Evolutionary conservation across 2,888 invertebrate genomes (phyloP).

Genomic region (Griposia aprilina): DNA sequence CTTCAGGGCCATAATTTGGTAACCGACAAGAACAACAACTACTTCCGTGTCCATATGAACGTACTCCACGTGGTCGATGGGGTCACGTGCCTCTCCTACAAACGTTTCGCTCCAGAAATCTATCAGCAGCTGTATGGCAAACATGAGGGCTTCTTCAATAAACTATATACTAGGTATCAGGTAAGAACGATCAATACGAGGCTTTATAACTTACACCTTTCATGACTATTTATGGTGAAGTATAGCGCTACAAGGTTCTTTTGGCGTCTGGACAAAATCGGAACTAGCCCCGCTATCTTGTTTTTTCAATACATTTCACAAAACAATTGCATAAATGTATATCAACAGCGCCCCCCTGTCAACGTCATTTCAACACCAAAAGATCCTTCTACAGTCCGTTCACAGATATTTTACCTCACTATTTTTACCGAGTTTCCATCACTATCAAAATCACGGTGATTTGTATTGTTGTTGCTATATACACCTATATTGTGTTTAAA

Average conservation of each 20-base stretch:
- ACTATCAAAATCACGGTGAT: too few relatives aligned
- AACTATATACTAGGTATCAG: conserved; percentile 91
- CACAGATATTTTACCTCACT: too few relatives aligned
- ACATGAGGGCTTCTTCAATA: conserved; percentile 93
- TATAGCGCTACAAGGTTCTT: not conserved
- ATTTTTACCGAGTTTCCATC: too few relatives aligned
- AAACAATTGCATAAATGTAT: not conserved
- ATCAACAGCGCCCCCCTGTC: not conserved
- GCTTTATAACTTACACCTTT: not conserved
- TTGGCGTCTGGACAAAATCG: not conserved
- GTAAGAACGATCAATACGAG: conserved; percentile 71
- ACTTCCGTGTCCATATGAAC: conserved; percentile 91
- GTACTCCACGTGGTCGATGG: conserved; percentile 89
- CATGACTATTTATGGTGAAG: not conserved
- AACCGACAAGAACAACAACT: conserved; percentile 91
- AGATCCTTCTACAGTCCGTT: not conserved
- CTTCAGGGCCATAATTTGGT: conserved; percentile 90
- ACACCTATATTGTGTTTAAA: too few relatives aligned
- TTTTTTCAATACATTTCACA: not conserved
- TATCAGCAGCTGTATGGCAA: conserved; percentile 92
- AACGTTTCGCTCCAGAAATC: conserved; percentile 90
- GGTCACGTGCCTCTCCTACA: conserved; percentile 91
- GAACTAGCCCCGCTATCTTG: not conserved
- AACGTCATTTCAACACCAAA: not conserved
- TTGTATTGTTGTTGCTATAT: too few relatives aligned